Evolutionary conservation across 2,113 vertebrate species (phyloP), one percentile per base, ranked within the genome.

Genomic region (Mesocricetus auratus): DNA sequence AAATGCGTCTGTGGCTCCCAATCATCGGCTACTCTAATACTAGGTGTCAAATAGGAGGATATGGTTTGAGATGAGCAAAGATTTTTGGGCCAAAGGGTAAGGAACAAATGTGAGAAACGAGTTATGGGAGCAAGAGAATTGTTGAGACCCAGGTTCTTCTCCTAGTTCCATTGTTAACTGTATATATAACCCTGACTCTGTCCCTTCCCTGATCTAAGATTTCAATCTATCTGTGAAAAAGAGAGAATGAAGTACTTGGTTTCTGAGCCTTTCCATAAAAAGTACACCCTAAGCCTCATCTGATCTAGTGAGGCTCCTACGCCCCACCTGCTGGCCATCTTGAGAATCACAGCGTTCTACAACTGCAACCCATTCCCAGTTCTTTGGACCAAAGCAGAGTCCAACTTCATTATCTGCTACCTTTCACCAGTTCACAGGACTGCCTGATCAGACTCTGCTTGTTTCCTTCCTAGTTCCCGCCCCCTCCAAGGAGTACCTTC

Each of bases 151-250:
- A 95, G n/a, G 50, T 89, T 71, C 71, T 58, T 62, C 89, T 94
- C 10, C 53, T 71, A 47, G 33, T 90, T 95, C 88, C 96, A 66
- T 60, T 58, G 47, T 45, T 87, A 82, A 90, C 13, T 94, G 56
- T 60, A 31, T 75, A 79, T 91, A 68, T 89, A 50, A 91, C 33
- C 74, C 94, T 89, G 42, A 24, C 64, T 74, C 62, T 97, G n/a
- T 89, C 36, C 42, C 24, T 92, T 96, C 39, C 71, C 39, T 96
- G 31, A 96, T 71, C 42, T 71, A 71, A 82, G 22, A n/a, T 39
- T 96, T 93, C 68, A 89, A 64, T 93, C 60, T 53, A 66, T 87
- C 71, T 82, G 50, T 83, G 64, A 36, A 47, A 97, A 96, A 87
- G 45, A 21, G 21, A 94, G 74, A 42, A 50, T 47, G 36, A 93